Base-by-base conservation (phyloP, 2,888 invertebrate genomes). In the Criorhina ranunculi region DNA sequence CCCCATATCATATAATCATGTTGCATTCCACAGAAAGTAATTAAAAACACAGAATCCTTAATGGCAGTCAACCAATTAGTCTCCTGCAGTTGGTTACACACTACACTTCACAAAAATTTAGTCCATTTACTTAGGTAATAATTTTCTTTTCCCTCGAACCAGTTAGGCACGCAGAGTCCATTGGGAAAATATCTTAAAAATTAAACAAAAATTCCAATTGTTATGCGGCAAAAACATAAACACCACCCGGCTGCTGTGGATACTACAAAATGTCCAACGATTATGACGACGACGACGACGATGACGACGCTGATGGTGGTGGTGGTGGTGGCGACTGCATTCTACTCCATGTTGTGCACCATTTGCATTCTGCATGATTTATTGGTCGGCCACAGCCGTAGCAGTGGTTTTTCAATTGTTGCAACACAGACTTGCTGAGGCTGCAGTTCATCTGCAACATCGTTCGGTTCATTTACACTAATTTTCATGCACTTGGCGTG, bases 351-450 rank as follows among this genome's bases (percentile, higher is more conserved):
- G 66, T 79, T 80, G 81, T 81, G 86, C 81, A 77, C 76, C 66
- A 86, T 86, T 86, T 86, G 86, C 86, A 86, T 86, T 80, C 81
- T 81, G 55, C 72, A 86, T 86, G 86, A 86, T 86, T 86, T 86
- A 86, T 86, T 67, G 76, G 77, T 62, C 40, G 72, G 67, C 86
- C 80, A 62, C 69, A 75, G 8, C 12, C 67, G 64, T 49, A 49
- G 80, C 69, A 66, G 64, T 64, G 60, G 66, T 77, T 76, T 79
- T 55, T 9, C 72, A 72, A 46, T 66, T 83, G 64, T 79, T 80
- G 66, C 76, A 76, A 81, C 55, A 66, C 67, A 60, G 35, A 42
- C 46, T 44, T 62, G 69, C 64, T 77, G 40, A 60, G 60, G 46
- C 78, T 82, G 82, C 80, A 78, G 76, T 85, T 80, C 85, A 85